These are phyloP conservation scores for Spialia ferax DNA, from an alignment of 2,888 invertebrate genomes.

Conservation along the genomic window DNA sequence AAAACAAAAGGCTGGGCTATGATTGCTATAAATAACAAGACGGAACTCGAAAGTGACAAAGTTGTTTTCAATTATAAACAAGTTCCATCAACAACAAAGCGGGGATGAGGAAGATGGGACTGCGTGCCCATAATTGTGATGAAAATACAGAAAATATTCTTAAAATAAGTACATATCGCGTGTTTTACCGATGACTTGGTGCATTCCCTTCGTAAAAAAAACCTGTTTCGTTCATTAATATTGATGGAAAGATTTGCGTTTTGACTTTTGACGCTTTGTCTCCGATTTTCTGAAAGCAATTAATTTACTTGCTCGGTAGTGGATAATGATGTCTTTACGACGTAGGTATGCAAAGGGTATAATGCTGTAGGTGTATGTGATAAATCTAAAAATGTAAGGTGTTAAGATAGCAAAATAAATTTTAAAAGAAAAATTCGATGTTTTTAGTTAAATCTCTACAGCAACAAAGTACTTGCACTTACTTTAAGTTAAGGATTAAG, in stretches of 20 bases:
- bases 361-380: no score
- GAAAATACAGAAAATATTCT: conserved; percentile 25
- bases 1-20: no score
- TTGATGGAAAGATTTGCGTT: conserved; percentile 1
- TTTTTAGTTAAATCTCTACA: no score
- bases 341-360: no score
- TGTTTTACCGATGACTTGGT: conserved; percentile 9
- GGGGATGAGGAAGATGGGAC: conserved; percentile 7
- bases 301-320: conserved; percentile 3
- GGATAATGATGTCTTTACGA: conserved; percentile 7
- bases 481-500: no score
- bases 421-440: no score
- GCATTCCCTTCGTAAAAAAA: conserved; percentile 12
- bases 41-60: conserved; percentile 7
- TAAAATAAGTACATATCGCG: neutral
- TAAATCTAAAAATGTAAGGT: no score
- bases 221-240: conserved; percentile 7
- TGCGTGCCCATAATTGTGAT: conserved; percentile 3
- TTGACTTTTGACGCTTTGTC: neutral
- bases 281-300: conserved; percentile 12
- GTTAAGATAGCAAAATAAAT: no score
- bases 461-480: no score
- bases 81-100: conserved; percentile 23
- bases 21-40: conserved; percentile 24
- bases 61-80: conserved; percentile 19